Evolutionary conservation across 2,113 vertebrate genomes (phyloP), one percentile per base, ranked within the genome.

Genomic region (Ceyx margarethae): DNA sequence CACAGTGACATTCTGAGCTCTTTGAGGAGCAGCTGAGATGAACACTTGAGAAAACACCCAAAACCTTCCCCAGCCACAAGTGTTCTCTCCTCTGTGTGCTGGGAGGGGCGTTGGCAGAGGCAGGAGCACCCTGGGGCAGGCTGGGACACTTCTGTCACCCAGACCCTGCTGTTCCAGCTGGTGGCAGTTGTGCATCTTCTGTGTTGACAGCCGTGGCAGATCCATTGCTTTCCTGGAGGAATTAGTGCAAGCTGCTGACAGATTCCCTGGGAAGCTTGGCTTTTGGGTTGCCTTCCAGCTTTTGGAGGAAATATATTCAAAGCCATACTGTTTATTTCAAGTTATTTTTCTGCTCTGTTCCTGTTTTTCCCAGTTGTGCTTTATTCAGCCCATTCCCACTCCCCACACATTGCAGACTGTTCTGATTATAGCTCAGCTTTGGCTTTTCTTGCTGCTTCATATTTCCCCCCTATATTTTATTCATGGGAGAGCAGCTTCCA

Each of bases 371-470:
- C 65, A 61, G 62, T 84, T 75, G 45, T 80, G 37, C 81, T 87
- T 83, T 54, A 81, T 88, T 94, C 77, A 68, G 69, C 64, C 62
- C 40, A 33, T 84, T 92, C 48, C 87, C 37, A 87, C 81, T 92
- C 46, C 68, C 50, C 18, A 13, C 42, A 25, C 81, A 33, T 91
- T 53, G 57, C 89, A 79, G 64, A 35, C 62, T 87, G 3, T 66
- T 79, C 54, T 76, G 23, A 69, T 90, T 79, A 5, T 10, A 23
- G 6, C 57, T 85, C 75, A 61, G 66, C 9, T 86, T 48, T 78
- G 74, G 73, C 78, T 93, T 85, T 86, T 65, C 90, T 56, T 85
- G 78, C 88, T 42, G 15, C 73, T 88, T 78, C 6, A 3, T 93
- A 9, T 75, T 80, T 85, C 5, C 3, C 23, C 51, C 43, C 28